Conservation (phyloP, 1,140 invertebrate species). For the Pseudachorutes palmiensis region DNA sequence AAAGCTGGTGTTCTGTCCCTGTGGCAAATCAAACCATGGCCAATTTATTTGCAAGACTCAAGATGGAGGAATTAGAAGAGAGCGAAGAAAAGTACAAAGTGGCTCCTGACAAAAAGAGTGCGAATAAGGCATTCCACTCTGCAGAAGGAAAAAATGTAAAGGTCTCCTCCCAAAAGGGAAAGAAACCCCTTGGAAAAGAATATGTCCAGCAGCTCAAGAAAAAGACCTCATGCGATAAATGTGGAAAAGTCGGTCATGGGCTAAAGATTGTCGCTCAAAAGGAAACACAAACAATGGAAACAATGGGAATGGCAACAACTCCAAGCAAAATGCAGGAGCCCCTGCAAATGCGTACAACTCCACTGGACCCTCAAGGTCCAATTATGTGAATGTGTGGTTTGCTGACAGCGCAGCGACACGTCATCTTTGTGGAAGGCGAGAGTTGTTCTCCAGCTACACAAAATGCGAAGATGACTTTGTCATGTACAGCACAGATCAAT, state of each 20-base stretch:
- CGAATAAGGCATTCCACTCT: neutral
- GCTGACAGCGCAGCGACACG: neutral
- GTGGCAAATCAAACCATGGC: slow-evolving; percentile 8
- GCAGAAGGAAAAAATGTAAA: neutral
- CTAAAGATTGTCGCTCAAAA: too few species aligned
- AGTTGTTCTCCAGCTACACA: neutral
- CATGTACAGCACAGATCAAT: too few species aligned
- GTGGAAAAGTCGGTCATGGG: neutral
- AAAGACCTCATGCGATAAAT: neutral
- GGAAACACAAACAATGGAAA: too few species aligned
- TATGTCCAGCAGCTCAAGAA: neutral
- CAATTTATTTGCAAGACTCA: neutral
- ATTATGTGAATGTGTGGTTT: too few species aligned
- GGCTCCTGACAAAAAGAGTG: neutral
- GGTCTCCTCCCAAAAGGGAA: neutral
- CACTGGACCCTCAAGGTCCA: too few species aligned
- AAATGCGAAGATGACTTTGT: too few species aligned
- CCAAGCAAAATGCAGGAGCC: too few species aligned
- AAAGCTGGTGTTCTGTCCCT: slow-evolving; percentile 1
- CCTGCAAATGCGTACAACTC: too few species aligned
- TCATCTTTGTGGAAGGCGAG: neutral
- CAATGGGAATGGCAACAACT: too few species aligned
- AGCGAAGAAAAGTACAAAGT: neutral
- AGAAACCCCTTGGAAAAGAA: too few species aligned
- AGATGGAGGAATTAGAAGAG: neutral